These are phyloP conservation scores for Mobula hypostoma DNA, from an alignment of 2,113 vertebrate genomes.

Conservation along the genomic window DNA sequence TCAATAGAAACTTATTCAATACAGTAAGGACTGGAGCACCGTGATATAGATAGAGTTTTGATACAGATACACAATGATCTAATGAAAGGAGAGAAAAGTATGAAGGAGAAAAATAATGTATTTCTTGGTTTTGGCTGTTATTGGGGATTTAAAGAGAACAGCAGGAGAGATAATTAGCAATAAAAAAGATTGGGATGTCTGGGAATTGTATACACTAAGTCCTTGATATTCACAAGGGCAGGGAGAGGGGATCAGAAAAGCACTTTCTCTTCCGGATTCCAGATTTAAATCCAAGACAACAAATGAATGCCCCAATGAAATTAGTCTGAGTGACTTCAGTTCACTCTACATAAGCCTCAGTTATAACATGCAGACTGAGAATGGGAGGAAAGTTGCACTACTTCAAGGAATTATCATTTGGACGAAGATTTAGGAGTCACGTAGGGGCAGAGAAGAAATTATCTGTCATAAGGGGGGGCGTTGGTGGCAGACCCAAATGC, in stretches of 20 bases:
- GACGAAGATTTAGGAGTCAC: neutral
- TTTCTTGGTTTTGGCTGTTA: neutral
- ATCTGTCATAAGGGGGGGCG: too few species aligned
- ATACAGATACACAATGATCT: too few species aligned
- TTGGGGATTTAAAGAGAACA: neutral
- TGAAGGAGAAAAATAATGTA: neutral
- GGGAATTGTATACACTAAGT: neutral
- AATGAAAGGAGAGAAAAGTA: neutral
- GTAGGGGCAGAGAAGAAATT: neutral
- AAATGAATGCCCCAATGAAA: neutral
- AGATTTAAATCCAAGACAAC: neutral
- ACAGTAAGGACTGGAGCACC: too few species aligned
- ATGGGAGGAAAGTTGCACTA: too few species aligned
- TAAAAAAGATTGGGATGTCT: neutral
- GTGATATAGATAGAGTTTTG: too few species aligned
- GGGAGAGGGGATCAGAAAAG: too few species aligned
- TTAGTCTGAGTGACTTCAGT: too few species aligned
- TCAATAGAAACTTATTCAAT: too few species aligned
- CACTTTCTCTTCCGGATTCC: too few species aligned
- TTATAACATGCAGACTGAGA: neutral
- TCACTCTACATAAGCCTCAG: neutral
- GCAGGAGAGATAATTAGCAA: neutral
- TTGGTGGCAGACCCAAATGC: too few species aligned
- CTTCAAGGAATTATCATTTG: neutral
- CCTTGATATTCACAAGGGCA: neutral